Conservation (phyloP, 2,797 vertebrate genomes). For the Hippopotamyrus pictus region DNA sequence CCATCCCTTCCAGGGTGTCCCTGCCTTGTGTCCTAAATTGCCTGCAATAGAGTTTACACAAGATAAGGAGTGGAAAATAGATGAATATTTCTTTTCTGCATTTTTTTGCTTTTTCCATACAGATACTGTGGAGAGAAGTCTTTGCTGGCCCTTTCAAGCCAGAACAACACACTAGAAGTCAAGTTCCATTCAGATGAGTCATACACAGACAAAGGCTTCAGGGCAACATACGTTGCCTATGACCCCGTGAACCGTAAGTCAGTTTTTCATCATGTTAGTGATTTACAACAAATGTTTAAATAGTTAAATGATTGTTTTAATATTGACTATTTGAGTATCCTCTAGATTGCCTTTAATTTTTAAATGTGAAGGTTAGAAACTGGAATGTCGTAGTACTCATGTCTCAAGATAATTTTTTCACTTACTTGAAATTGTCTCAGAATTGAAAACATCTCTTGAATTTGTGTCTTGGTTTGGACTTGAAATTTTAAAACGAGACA, state of each 20-base stretch:
- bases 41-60: not conserved
- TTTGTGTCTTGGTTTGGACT: not conserved
- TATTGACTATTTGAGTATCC: not conserved
- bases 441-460: not conserved
- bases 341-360: not conserved
- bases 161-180: constrained; percentile 42
- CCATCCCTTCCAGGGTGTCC: not conserved
- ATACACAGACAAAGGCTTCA: constrained; percentile 69
- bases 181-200: constrained; percentile 65
- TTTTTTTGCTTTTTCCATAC: not conserved
- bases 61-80: not conserved
- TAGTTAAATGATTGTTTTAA: not conserved
- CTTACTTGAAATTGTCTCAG: not conserved
- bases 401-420: not conserved
- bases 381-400: not conserved
- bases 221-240: constrained; percentile 50
- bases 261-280: not conserved
- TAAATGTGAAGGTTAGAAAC: not conserved
- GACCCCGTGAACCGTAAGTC: constrained; percentile 64
- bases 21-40: not conserved
- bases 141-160: constrained; percentile 50
- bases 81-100: not conserved
- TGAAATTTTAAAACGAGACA: not conserved
- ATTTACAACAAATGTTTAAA: not conserved
- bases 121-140: constrained; percentile 67